Evolutionary conservation across 1,140 invertebrate species (phyloP).

Genomic region (Schlechtendalia chinensis): DNA sequence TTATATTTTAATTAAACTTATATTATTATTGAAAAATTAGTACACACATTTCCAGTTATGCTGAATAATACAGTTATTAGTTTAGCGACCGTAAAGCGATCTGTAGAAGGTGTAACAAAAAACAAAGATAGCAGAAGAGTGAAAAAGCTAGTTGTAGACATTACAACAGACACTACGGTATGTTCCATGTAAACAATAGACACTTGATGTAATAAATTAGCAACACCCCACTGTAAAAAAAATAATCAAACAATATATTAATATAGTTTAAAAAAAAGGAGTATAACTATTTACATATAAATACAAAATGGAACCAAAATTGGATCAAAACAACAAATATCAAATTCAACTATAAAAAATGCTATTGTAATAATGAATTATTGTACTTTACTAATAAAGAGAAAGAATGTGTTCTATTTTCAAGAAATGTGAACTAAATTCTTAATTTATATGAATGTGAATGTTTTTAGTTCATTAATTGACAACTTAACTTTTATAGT

Average conservation of each 20-base stretch:
- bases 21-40: slow-evolving; percentile 16
- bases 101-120: slow-evolving; percentile 73
- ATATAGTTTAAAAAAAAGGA: no score
- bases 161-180: slow-evolving; percentile 75
- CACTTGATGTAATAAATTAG: slow-evolving; percentile 78
- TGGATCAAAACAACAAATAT: no score
- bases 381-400: no score
- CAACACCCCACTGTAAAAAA: slow-evolving; percentile 75
- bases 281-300: no score
- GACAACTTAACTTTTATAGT: no score
- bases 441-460: no score
- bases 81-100: slow-evolving; percentile 81
- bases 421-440: no score
- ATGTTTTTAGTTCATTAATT: no score
- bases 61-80: slow-evolving; percentile 74
- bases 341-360: no score
- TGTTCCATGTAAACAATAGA: slow-evolving; percentile 73
- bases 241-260: slow-evolving; percentile 50
- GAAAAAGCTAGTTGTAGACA: slow-evolving; percentile 80
- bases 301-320: no score
- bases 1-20: slow-evolving; percentile 11
- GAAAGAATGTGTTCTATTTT: no score
- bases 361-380: no score
- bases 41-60: slow-evolving; percentile 63
- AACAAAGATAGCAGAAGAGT: slow-evolving; percentile 76